phyloP scores from a whole-genome alignment of 2,113 vertebrate genomes.

The Nicator chloris region DNA sequence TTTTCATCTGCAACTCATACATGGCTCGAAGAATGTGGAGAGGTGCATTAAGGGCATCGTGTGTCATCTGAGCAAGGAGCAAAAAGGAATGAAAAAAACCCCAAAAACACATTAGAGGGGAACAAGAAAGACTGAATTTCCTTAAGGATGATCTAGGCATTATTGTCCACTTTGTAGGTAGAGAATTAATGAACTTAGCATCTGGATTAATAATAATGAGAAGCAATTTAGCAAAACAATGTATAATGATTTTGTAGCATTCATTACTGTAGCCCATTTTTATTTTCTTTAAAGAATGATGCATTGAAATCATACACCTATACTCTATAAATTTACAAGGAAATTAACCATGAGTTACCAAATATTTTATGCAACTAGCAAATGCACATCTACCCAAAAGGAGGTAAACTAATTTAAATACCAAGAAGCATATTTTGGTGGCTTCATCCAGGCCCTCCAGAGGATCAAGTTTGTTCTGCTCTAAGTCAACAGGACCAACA shows the following conservation, averaged over 20 bases:
- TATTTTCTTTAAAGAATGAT: background rate
- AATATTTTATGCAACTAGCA: background rate
- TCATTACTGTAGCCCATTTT: background rate
- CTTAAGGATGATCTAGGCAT: background rate
- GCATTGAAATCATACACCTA: background rate
- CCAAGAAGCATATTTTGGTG: slow-evolving; percentile 96
- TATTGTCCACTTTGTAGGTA: background rate
- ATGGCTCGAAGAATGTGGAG: slow-evolving; percentile 93
- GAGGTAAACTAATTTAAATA: slow-evolving; percentile 41
- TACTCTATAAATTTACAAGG: background rate
- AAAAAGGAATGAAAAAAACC: background rate
- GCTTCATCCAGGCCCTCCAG: slow-evolving; percentile 93
- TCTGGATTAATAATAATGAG: background rate
- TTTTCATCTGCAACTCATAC: slow-evolving; percentile 95
- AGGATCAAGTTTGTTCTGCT: slow-evolving; percentile 84
- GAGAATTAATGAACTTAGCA: background rate
- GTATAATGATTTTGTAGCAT: background rate
- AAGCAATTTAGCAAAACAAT: background rate
- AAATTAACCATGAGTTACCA: background rate
- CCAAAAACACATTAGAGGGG: background rate
- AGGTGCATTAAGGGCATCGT: slow-evolving; percentile 92
- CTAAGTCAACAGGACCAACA: slow-evolving; percentile 72
- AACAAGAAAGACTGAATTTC: background rate
- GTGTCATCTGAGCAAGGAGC: slow-evolving; percentile 82
- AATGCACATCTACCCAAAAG: background rate